Base-by-base conservation (phyloP, 64 coral and sea anemone genomes). In the Platygyra sinensis region DNA sequence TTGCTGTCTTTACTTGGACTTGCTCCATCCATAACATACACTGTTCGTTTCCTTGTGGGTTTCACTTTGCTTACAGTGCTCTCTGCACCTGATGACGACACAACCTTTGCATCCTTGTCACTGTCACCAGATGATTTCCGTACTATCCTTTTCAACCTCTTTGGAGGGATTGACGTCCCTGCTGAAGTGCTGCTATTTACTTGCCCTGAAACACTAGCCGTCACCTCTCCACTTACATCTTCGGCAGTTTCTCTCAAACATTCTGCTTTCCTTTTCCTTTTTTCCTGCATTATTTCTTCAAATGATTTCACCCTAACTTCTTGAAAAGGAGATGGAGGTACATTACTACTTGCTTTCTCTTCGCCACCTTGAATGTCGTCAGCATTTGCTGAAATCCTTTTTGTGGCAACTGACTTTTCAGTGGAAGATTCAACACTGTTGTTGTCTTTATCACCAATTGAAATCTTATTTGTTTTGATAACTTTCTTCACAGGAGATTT, bases 241-340 rank as follows among this genome's bases (percentile, higher is more conserved):
- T 60, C 29, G n/a, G 32, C 14, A 36, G 86, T 33, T 39, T 77
- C 71, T 57, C 88, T 50, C 72, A 50, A 24, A 30, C 77, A 69
- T 86, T 76, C 31, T 10, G 54, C 27, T 78, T 76, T 86, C 27
- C 90, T 75, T 52, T 79, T 72, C 86, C 83, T 87, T 65, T 92
- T 96, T 67, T 94, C 88, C 60, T 91, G 81, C 91, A 96, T 96
- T 31, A 96, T 96, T 49, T 96, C 95, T 36, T 96, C 95, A 91
- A 96, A 91, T 8, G 88, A 87, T 73, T 96, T 96, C 13, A 96
- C 81, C 36, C 77, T 94, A 11, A 94, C 89, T 20, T 80, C 52
- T 50, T 86, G 80, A 80, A 72, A 87, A 11, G 60, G 69, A 65
- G 72, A 39, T 0, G 88, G 79, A n/a, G 73, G 31, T 77, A 57